Conservation (phyloP, 2,113 vertebrate species). For the Arothron firmamentum region DNA sequence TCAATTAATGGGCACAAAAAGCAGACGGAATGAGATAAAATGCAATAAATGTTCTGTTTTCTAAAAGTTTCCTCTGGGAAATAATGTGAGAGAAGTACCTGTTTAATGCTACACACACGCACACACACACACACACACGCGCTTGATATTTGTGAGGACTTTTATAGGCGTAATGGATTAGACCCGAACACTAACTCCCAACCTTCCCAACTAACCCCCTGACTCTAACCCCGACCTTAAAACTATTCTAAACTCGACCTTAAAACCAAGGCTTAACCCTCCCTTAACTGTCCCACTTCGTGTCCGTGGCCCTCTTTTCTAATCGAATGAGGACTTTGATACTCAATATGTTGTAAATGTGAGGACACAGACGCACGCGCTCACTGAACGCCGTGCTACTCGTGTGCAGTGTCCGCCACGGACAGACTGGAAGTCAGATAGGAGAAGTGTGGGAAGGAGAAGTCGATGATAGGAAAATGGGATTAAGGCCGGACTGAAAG, state of each 20-base stretch:
- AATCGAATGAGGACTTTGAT: too few species aligned
- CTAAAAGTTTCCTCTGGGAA: background rate
- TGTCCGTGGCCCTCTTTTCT: too few species aligned
- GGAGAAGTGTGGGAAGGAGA: background rate
- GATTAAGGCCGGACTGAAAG: constrained; percentile 20
- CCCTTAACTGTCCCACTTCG: background rate
- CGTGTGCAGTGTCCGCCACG: background rate
- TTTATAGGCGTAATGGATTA: background rate
- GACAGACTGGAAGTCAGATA: constrained; percentile 3
- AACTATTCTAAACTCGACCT: background rate
- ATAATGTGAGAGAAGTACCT: constrained; percentile 15
- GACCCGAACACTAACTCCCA: too few species aligned
- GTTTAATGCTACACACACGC: background rate
- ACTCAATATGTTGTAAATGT: too few species aligned
- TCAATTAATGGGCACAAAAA: background rate
- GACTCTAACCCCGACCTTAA: too few species aligned
- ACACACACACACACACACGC: background rate
- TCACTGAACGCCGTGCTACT: background rate
- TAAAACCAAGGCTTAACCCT: background rate
- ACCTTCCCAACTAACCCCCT: background rate
- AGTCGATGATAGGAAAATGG: constrained; percentile 18
- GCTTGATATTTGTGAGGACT: background rate
- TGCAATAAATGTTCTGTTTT: background rate
- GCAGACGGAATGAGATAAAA: background rate
- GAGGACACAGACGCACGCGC: background rate